Base-by-base conservation (phyloP, 2,113 vertebrate genomes). In the Apteryx owenii region DNA sequence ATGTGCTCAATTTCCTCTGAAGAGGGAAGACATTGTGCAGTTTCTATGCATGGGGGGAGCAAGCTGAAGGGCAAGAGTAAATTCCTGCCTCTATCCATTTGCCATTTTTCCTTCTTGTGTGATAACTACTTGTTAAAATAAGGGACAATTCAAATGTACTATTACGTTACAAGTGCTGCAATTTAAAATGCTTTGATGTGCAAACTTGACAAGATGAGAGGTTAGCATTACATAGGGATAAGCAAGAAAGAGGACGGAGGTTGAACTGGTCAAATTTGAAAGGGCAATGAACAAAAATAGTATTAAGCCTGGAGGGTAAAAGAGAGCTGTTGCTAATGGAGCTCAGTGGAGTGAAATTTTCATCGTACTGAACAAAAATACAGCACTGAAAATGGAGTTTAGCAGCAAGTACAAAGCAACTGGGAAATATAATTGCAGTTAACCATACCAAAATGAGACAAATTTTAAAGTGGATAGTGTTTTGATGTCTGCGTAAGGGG, bases 251-350 rank as follows among this genome's bases (percentile, higher is more conserved):
- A 72, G 51, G 31, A 69, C 2, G 91, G 21, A 1, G 1, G 70
- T 65, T 95, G 87, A 96, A 56, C 72, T 40, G 92, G 83, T 79
- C 31, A 82, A 12, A 80, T 84, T 84, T 88, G 84, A 96, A 95
- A 95, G 51, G 70, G n/a, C 70, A 91, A 44, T 87, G 56, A 93
- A 38, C 23, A 64, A 58, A 38, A 20, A 46, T 71, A 60, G 10
- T 42, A 66, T 68, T 64, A 87, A 75, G 72, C 89, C 77, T 42
- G 58, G 46, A 54, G 54, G 86, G 50, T 36, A 54, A 90, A 80
- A 92, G 72, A 90, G 56, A 86, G 12, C 17, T 90, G n/a, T 44
- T 92, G 31, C 42, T 84, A 71, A 72, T 81, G 48, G 71, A 96
- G 93, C 62, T 70, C 71, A 75, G 60, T 50, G 68, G 28, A 90